A percentile compares a stretch with the other conserved stretches of the same genome.
Evolutionary conservation across 2,113 vertebrate genomes (phyloP).

Genomic region (Vulpes lagopus): DNA sequence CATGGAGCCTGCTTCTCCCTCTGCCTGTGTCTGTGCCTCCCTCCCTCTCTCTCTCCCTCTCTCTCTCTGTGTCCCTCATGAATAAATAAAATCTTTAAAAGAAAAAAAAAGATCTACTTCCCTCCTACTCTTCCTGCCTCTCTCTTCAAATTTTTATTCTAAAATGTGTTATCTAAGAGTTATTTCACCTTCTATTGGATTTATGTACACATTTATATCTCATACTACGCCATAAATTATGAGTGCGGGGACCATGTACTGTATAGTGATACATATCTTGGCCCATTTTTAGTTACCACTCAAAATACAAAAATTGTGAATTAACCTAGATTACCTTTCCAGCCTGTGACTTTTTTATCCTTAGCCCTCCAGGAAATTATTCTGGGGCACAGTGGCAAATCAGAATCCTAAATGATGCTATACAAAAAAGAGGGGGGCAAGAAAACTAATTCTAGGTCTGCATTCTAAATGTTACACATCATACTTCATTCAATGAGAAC

Average conservation of each 20-base stretch:
- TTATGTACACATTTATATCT: background rate
- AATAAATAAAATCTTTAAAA: too few species aligned
- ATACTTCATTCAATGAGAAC: background rate
- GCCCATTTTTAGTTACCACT: conserved; percentile 20
- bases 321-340: conserved; percentile 49
- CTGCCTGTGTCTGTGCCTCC: too few species aligned
- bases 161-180: background rate
- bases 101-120: background rate
- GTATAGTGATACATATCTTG: background rate
- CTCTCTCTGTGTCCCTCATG: too few species aligned
- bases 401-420: conserved; percentile 53
- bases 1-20: too few species aligned
- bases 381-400: conserved; percentile 46
- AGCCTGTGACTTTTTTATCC: conserved; percentile 18
- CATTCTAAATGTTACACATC: conserved; percentile 42
- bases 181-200: background rate
- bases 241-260: background rate
- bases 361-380: conserved; percentile 54
- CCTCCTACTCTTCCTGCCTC: background rate
- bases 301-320: conserved; percentile 45
- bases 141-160: conserved; percentile 41
- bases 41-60: too few species aligned
- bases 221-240: conserved; percentile 10
- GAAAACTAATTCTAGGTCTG: conserved; percentile 44
- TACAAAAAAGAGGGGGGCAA: background rate